phyloP scores from a whole-genome alignment of 2,888 invertebrate genomes.

The Gryllus longicercus region DNA sequence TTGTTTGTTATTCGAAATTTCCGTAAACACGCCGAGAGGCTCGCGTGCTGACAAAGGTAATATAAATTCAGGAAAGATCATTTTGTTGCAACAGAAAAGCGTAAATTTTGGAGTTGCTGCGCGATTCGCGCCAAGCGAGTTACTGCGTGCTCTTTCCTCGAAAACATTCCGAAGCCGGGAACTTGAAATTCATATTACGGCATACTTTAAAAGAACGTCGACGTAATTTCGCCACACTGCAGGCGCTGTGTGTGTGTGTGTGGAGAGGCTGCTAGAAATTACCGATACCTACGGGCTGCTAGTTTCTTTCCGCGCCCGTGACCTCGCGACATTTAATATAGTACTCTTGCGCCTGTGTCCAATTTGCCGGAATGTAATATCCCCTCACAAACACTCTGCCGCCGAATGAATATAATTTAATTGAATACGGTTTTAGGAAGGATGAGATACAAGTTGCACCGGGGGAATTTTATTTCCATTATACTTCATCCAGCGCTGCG shows the following conservation, averaged over 20 bases:
- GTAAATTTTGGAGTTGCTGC: not conserved
- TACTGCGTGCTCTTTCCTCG: not conserved
- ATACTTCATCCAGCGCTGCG: not conserved
- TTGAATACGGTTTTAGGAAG: not conserved
- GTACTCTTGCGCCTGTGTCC: not conserved
- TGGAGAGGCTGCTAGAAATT: not conserved
- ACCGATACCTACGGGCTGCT: not conserved
- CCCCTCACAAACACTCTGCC: not conserved
- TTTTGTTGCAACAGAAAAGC: too few species aligned
- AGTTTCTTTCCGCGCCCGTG: not conserved
- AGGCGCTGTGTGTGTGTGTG: not conserved
- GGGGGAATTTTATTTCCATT: conserved; percentile 17
- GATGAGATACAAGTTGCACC: not conserved
- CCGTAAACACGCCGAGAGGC: too few species aligned
- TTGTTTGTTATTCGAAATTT: too few species aligned
- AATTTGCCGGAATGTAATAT: not conserved
- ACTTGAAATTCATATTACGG: conserved; percentile 17
- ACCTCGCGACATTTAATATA: not conserved
- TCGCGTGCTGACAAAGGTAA: not conserved
- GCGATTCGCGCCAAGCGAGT: not conserved
- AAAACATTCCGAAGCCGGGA: not conserved
- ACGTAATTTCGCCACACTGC: not conserved
- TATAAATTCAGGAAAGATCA: not conserved
- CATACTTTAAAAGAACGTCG: not conserved
- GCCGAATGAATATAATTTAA: conserved; percentile 1